Conservation (phyloP, 2,113 vertebrate species). For the Pterocles orientalis region DNA sequence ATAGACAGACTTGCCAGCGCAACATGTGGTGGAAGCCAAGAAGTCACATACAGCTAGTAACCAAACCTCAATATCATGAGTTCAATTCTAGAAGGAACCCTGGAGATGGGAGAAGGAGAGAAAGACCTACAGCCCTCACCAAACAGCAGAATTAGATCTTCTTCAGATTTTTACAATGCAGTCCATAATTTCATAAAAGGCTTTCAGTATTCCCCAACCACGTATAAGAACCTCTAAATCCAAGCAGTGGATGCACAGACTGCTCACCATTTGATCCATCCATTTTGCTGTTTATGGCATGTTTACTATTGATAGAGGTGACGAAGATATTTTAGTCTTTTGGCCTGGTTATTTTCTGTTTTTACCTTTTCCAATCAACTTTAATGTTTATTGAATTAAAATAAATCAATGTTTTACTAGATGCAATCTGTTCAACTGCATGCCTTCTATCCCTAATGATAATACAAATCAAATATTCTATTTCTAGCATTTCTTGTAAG, state of each 20-base stretch:
- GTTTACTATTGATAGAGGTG: background rate
- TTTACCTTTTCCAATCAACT: background rate
- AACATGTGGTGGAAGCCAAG: background rate
- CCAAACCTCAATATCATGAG: background rate
- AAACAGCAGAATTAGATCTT: background rate
- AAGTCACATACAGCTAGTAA: background rate
- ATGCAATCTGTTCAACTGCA: background rate
- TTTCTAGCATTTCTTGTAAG: constrained; percentile 16
- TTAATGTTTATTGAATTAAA: background rate
- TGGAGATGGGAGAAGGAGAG: background rate
- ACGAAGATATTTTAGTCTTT: background rate
- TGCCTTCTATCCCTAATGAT: background rate
- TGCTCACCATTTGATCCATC: background rate
- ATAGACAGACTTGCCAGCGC: background rate
- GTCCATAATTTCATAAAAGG: background rate
- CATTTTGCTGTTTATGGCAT: background rate
- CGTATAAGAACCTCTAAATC: background rate
- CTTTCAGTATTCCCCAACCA: background rate
- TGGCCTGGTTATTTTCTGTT: background rate
- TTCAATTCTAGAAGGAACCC: background rate
- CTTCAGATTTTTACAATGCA: background rate
- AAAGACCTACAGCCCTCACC: background rate
- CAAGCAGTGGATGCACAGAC: background rate
- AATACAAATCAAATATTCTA: constrained; percentile 18
- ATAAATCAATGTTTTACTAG: background rate